Conservation (phyloP, 2,888 invertebrate species). For the Acleris sparsana region DNA sequence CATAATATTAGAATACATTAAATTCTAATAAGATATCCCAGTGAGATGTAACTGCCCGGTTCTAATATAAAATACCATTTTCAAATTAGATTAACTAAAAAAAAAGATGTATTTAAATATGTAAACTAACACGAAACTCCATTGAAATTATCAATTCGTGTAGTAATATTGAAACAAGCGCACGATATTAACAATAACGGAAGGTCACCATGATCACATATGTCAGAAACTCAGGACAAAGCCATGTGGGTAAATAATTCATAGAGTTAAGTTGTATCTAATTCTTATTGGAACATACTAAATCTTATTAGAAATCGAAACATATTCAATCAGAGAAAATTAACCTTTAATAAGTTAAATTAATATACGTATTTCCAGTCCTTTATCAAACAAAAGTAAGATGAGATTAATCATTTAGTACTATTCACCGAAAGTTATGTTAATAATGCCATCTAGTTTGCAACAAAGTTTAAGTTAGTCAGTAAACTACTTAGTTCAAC, state of each 20-base stretch:
- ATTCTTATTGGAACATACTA: conserved; percentile 9
- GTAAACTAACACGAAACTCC: background rate
- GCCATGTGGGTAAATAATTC: conserved; percentile 46
- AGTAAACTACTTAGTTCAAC: conserved; percentile 52
- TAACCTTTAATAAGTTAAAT: too few species aligned
- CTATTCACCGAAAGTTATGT: conserved; percentile 4
- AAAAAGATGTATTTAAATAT: background rate
- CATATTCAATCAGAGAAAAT: background rate
- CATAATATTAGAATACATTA: too few species aligned
- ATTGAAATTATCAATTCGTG: conserved; percentile 29
- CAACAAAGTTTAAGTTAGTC: conserved; percentile 43
- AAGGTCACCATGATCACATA: conserved; percentile 59
- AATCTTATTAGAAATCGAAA: conserved; percentile 16
- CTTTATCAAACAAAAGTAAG: background rate
- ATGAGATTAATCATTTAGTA: background rate
- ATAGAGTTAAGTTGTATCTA: conserved; percentile 43
- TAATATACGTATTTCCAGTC: too few species aligned
- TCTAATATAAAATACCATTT: background rate
- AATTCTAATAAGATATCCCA: too few species aligned
- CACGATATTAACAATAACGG: conserved; percentile 45
- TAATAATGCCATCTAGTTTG: conserved; percentile 68
- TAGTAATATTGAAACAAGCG: conserved; percentile 49
- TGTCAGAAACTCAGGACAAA: conserved; percentile 52
- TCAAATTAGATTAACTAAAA: background rate
- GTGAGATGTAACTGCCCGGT: too few species aligned